phyloP scores from a whole-genome alignment of 2,888 invertebrate species.

The Mycalesis mineus region DNA sequence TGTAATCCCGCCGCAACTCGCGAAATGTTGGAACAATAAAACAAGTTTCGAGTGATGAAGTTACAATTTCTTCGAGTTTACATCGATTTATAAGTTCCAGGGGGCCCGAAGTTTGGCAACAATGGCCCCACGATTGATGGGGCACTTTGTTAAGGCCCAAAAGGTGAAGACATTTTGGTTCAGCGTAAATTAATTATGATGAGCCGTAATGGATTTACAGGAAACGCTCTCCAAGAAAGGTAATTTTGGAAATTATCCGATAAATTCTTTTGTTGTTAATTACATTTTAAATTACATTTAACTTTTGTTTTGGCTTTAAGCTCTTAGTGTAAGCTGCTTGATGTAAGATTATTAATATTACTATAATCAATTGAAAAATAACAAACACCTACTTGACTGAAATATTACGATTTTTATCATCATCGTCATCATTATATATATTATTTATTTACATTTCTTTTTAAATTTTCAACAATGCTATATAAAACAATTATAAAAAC shows the following conservation, averaged over 20 bases:
- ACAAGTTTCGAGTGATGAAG: constrained; percentile 32
- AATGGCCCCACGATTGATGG: constrained; percentile 29
- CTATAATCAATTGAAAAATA: too few species aligned
- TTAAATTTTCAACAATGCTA: too few species aligned
- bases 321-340: too few species aligned
- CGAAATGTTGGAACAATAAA: constrained; percentile 29
- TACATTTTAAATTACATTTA: not conserved
- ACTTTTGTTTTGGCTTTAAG: not conserved
- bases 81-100: constrained; percentile 27
- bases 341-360: too few species aligned
- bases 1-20: constrained; percentile 8
- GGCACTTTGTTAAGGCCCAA: constrained; percentile 29
- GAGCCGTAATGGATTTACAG: constrained; percentile 19
- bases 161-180: constrained; percentile 32
- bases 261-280: not conserved
- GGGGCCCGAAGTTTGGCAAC: constrained; percentile 20
- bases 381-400: too few species aligned
- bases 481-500: too few species aligned
- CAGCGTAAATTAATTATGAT: constrained; percentile 31
- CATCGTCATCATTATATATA: too few species aligned
- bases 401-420: too few species aligned
- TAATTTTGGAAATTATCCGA: constrained; percentile 5
- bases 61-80: constrained; percentile 33
- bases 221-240: not conserved
- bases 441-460: too few species aligned